phyloP scores from a whole-genome alignment of 1,140 invertebrate species.

The Euschistus heros region DNA sequence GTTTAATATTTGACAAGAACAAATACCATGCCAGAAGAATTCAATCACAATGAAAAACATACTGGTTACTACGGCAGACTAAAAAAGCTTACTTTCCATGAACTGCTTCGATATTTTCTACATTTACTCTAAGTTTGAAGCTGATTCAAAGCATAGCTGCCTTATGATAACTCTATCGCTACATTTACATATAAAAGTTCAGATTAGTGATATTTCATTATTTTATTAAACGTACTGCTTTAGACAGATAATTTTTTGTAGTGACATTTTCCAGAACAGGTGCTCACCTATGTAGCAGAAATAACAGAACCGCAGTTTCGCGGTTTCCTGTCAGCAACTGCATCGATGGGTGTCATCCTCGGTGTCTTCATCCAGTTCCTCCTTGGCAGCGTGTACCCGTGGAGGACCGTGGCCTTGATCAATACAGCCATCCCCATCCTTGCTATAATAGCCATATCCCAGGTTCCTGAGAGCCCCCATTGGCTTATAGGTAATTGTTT shows the following conservation, averaged over 20 bases:
- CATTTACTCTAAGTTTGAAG: no score
- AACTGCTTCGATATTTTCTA: no score
- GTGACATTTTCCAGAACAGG: constrained; percentile 36
- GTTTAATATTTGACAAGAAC: no score
- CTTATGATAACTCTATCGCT: no score
- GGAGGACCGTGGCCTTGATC: constrained; percentile 55
- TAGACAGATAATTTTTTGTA: not conserved
- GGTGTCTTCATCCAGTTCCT: constrained; percentile 51
- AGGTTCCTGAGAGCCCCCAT: constrained; percentile 66
- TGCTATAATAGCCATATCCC: constrained; percentile 49
- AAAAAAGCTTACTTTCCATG: no score
- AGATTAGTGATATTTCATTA: no score
- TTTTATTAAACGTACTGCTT: no score
- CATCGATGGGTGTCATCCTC: constrained; percentile 57
- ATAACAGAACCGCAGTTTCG: constrained; percentile 64
- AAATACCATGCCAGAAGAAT: no score
- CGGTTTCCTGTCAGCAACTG: constrained; percentile 59
- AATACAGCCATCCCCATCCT: constrained; percentile 53
- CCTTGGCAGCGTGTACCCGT: constrained; percentile 52
- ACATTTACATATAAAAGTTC: no score
- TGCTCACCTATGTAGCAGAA: constrained; percentile 68
- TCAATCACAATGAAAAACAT: no score
- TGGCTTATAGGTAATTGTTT: constrained; percentile 46
- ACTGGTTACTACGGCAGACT: no score
- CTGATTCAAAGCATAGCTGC: no score